Base-by-base conservation (phyloP, 1,140 invertebrate species). In the Acromyrmex echinatior region DNA sequence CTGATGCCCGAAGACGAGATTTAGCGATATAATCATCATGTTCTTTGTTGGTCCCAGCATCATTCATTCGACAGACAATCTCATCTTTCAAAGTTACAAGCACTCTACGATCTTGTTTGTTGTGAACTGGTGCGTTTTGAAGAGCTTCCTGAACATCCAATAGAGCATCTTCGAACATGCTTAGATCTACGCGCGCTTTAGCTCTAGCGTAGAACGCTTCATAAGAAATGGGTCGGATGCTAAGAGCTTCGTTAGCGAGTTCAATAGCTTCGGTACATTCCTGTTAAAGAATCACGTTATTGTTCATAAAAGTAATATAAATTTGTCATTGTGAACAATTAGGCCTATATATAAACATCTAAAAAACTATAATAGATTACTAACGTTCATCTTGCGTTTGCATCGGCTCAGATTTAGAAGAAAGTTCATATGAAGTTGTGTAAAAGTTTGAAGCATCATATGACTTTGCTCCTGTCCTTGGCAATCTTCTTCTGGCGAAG, bases 161-260 rank as follows among this genome's bases (percentile, higher is more conserved):
- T n/a, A 97, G 91, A 7, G 97, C 97, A 39, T 96, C 95, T 6
- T 97, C 95, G 76, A 96, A 95, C 16, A 96, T 93, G 66, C 96
- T 96, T 82, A 96, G 92, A 87, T 98, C 98, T 85, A 98, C 96
- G 73, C 97, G 97, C 9, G 98, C 98, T 92, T 98, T 97, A 0
- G 98, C 97, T 92, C 98, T 96, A 1, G 98, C 98, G 94, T 99
- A 99, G 92, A 97, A 98, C 2, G 98, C 98, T 96, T 99, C 99
- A 94, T 98, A 99, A 1, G 98, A 99, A 91, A 97, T 97, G 6
- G 98, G 97, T 90, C 98, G 97, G 82, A 98, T 96, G 66, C 97
- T 96, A 35, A 99, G 96, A 0, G 98, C 98, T 94, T 98, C 97
- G 60, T 97, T 97, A 4, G 98, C 98, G 71, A 99, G 96, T 92